Conservation (phyloP, 2,113 vertebrate genomes). For the Chitala chitala region DNA sequence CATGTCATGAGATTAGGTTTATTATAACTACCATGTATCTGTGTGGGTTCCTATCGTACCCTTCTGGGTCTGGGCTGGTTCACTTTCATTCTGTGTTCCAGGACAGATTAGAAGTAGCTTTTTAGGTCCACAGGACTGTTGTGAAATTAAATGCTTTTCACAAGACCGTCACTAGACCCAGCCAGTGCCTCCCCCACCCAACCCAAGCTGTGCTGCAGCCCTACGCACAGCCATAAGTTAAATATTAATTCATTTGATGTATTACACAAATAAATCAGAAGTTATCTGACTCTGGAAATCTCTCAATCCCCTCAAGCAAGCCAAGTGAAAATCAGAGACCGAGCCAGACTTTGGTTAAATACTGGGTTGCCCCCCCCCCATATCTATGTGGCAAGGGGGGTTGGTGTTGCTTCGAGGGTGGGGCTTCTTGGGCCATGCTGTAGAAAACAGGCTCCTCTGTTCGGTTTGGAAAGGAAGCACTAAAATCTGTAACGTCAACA, state of each 20-base stretch:
- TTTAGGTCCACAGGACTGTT: not conserved
- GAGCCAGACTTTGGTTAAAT: not conserved
- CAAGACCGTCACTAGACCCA: not conserved
- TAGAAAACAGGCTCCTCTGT: no score
- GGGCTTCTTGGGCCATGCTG: no score
- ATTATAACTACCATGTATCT: no score
- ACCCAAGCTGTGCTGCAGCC: not conserved
- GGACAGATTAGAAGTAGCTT: not conserved
- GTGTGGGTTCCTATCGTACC: no score
- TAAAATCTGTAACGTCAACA: no score
- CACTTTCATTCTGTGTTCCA: not conserved
- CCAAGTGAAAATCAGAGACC: conserved; percentile 12
- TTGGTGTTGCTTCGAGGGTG: no score
- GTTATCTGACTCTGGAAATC: conserved; percentile 28
- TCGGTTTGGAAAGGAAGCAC: no score
- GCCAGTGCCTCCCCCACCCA: not conserved
- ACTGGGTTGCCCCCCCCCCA: no score
- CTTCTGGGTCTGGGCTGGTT: conserved; percentile 2
- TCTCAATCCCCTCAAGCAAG: conserved; percentile 8
- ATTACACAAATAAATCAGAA: conserved; percentile 28
- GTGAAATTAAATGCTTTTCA: conserved; percentile 5
- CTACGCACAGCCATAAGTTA: conserved; percentile 23
- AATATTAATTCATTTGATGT: conserved; percentile 31
- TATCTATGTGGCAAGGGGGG: no score
- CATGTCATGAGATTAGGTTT: not conserved